phyloP scores from a whole-genome alignment of 2,888 invertebrate genomes.

The Erannis defoliaria region DNA sequence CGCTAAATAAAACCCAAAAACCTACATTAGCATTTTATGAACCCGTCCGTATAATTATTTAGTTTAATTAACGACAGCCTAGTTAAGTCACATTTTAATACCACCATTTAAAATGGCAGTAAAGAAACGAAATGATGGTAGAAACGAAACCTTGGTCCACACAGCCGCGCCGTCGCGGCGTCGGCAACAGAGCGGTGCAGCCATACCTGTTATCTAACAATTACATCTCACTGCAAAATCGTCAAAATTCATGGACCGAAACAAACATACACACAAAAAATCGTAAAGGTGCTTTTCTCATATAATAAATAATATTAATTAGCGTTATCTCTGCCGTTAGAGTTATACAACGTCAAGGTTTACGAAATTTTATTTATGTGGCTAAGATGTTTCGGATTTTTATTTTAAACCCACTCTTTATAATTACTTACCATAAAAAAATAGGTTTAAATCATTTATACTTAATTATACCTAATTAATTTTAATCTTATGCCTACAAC shows the following conservation, averaged over 20 bases:
- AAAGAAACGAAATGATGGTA: slow-evolving; percentile 14
- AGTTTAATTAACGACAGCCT: slow-evolving; percentile 25
- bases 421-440: background rate
- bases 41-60: slow-evolving; percentile 9
- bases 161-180: background rate
- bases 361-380: slow-evolving; percentile 15
- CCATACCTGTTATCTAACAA: slow-evolving; percentile 32
- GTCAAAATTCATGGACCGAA: slow-evolving; percentile 49
- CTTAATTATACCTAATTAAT: no score
- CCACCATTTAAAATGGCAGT: slow-evolving; percentile 19
- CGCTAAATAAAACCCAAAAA: background rate
- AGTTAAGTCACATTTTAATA: slow-evolving; percentile 24
- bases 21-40: background rate
- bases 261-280: slow-evolving; percentile 40
- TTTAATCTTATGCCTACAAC: no score
- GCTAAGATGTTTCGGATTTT: background rate
- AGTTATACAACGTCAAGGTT: slow-evolving; percentile 33
- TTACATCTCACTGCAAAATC: slow-evolving; percentile 45
- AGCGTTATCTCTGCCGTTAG: slow-evolving; percentile 31
- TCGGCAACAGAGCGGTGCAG: slow-evolving; percentile 29
- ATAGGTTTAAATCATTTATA: background rate
- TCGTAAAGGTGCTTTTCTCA: slow-evolving; percentile 44
- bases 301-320: slow-evolving; percentile 49
- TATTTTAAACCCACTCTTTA: background rate
- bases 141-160: slow-evolving; percentile 14